phyloP scores from a whole-genome alignment of 2,888 invertebrate species.

The Plutella xylostella region DNA sequence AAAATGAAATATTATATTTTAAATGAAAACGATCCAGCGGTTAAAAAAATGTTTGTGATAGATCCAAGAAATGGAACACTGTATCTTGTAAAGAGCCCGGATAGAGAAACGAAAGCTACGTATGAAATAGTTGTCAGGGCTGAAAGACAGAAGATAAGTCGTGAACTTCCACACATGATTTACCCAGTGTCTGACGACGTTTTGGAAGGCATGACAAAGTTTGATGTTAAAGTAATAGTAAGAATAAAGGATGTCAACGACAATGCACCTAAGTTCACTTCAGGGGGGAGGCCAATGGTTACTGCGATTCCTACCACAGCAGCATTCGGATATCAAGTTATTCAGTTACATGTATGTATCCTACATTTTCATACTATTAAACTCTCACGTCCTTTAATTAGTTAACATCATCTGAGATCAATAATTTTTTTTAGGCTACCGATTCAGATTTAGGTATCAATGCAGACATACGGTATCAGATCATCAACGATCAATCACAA shows the following conservation, averaged over 20 bases:
- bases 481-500: slow-evolving; percentile 80
- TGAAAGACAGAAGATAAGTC: slow-evolving; percentile 69
- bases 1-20: slow-evolving; percentile 75
- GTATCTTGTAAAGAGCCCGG: slow-evolving; percentile 78
- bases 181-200: slow-evolving; percentile 82
- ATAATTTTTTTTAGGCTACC: slow-evolving; percentile 64
- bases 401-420: not conserved
- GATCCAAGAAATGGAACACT: slow-evolving; percentile 82
- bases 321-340: slow-evolving; percentile 84
- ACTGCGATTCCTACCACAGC: slow-evolving; percentile 86
- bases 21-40: slow-evolving; percentile 69
- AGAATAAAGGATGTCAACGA: slow-evolving; percentile 86
- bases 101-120: slow-evolving; percentile 76
- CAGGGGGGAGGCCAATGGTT: slow-evolving; percentile 81
- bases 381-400: no score
- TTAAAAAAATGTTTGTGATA: slow-evolving; percentile 76
- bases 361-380: no score
- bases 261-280: slow-evolving; percentile 82
- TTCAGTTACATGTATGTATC: slow-evolving; percentile 75
- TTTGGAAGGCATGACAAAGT: slow-evolving; percentile 77
- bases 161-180: slow-evolving; percentile 79
- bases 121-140: slow-evolving; percentile 71
- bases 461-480: slow-evolving; percentile 83
- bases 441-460: slow-evolving; percentile 83
- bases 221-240: slow-evolving; percentile 84